Percentiles rank a stretch among this genome's conserved stretches.
Evolutionary conservation across 2,888 invertebrate species (phyloP).

Genomic region (Aleiodes testaceus): DNA sequence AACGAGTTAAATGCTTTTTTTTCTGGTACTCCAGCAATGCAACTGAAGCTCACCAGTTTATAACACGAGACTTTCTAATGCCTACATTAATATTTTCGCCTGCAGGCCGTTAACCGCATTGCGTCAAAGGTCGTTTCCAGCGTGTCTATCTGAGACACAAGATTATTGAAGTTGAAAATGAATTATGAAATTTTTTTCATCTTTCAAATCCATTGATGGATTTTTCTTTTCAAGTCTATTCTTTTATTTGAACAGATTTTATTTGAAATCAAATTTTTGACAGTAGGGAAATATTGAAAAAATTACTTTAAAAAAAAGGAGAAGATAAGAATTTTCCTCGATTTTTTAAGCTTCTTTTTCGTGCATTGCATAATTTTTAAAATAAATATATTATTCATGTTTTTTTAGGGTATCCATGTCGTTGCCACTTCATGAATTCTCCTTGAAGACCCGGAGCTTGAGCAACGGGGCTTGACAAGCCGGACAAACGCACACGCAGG

Average conservation of each 20-base stretch:
- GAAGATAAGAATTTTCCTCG: too few relatives aligned
- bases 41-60: constrained; percentile 36
- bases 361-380: background rate
- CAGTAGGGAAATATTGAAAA: too few relatives aligned
- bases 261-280: too few relatives aligned
- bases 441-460: constrained; percentile 13
- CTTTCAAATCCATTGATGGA: constrained; percentile 4
- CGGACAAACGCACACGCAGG: constrained; percentile 45
- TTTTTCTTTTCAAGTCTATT: background rate
- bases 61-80: constrained; percentile 61
- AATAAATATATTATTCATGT: background rate
- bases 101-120: constrained; percentile 53
- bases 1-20: constrained; percentile 1
- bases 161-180: constrained; percentile 44
- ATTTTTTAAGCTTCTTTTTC: background rate
- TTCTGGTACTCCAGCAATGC: constrained; percentile 38
- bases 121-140: constrained; percentile 59
- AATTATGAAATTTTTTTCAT: background rate
- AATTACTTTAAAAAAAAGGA: too few relatives aligned
- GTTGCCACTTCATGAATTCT: background rate
- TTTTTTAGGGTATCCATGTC: constrained; percentile 6
- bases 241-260: background rate
- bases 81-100: constrained; percentile 63
- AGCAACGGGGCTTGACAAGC: constrained; percentile 35
- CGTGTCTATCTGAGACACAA: constrained; percentile 24